Conservation (phyloP, 2,113 vertebrate species). For the Platycercus adscitus region DNA sequence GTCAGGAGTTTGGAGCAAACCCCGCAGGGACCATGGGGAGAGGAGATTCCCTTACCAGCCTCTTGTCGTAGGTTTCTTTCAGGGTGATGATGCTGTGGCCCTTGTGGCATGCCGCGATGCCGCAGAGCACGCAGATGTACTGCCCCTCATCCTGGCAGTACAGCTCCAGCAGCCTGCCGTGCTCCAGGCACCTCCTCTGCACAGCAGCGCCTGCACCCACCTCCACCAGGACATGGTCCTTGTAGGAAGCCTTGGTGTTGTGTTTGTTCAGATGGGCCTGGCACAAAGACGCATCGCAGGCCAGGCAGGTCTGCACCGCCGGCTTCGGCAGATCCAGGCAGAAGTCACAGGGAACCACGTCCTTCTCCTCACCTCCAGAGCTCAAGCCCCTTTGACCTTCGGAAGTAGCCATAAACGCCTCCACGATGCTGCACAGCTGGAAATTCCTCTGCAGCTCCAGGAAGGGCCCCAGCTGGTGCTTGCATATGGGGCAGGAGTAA, state of each 20-base stretch:
- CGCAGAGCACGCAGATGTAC: slow-evolving; percentile 79
- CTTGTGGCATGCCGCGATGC: slow-evolving; percentile 52
- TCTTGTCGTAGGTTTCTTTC: not conserved
- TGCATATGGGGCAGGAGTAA: slow-evolving; percentile 73
- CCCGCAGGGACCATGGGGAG: rapidly evolving
- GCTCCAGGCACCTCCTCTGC: slow-evolving; percentile 80
- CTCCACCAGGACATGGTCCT: slow-evolving; percentile 80
- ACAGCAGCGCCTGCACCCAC: slow-evolving; percentile 35
- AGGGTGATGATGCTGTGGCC: slow-evolving; percentile 61
- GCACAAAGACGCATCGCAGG: slow-evolving; percentile 81
- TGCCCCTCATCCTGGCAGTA: slow-evolving; percentile 77
- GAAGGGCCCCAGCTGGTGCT: not conserved
- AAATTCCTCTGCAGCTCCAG: slow-evolving; percentile 71
- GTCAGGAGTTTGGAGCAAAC: not conserved
- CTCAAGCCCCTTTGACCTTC: not conserved
- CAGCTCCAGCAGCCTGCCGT: slow-evolving; percentile 81
- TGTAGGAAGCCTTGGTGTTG: slow-evolving; percentile 63
- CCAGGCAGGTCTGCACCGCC: slow-evolving; percentile 77
- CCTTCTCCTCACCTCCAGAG: rapidly evolving
- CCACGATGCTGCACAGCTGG: slow-evolving; percentile 73
- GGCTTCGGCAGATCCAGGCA: slow-evolving; percentile 63
- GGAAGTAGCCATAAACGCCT: slow-evolving; percentile 37
- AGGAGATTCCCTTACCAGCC: not conserved
- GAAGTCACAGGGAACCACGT: slow-evolving; percentile 75
- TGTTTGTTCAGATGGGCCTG: slow-evolving; percentile 84